phyloP scores from a whole-genome alignment of 2,888 invertebrate species.

The Deroplatys truncata region DNA sequence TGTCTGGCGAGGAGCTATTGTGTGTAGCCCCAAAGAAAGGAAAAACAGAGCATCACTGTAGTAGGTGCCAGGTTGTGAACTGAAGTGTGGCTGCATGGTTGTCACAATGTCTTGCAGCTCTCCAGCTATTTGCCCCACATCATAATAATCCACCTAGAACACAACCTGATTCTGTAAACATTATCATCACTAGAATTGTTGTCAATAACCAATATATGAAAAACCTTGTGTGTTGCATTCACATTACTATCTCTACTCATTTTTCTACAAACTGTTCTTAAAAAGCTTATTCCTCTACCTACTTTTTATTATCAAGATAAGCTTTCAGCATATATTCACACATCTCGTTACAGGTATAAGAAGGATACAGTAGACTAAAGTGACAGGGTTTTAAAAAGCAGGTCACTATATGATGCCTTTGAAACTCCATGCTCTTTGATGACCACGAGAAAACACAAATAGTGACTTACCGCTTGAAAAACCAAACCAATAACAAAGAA shows the following conservation, averaged over 20 bases:
- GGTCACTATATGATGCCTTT: no score
- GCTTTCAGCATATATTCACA: no score
- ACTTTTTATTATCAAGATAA: no score
- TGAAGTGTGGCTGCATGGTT: constrained; percentile 67
- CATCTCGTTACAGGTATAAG: no score
- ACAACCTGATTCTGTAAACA: not conserved
- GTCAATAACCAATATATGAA: not conserved
- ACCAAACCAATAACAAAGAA: no score
- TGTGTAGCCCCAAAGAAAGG: constrained; percentile 67
- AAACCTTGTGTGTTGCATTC: not conserved
- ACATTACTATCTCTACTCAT: not conserved
- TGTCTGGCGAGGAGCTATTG: constrained; percentile 60
- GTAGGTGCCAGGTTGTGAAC: constrained; percentile 65
- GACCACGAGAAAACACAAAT: no score
- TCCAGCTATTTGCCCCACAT: constrained; percentile 56
- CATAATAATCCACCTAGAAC: constrained; percentile 53
- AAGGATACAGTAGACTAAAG: no score
- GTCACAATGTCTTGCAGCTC: constrained; percentile 59
- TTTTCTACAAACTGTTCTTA: no score
- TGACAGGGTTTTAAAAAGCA: no score
- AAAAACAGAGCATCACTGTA: constrained; percentile 77
- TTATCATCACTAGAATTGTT: constrained; percentile 1
- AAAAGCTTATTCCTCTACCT: no score
- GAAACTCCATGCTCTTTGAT: no score
- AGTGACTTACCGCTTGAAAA: no score